A percentile compares a stretch with the other conserved stretches of the same genome.
phyloP scores from a whole-genome alignment of 2,888 invertebrate genomes.

The Scaptomyza parva region DNA sequence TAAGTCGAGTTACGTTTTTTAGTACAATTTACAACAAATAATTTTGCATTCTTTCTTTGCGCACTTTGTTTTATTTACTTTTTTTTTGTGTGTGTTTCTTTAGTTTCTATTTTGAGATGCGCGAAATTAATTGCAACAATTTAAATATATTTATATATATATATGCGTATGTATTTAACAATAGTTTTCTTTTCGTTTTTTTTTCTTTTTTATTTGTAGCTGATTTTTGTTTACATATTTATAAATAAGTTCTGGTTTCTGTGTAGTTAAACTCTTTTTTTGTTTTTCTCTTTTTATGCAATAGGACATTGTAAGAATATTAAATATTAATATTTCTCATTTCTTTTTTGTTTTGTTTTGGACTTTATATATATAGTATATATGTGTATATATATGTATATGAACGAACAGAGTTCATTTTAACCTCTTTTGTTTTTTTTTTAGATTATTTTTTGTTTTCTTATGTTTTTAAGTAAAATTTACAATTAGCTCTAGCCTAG shows the following conservation, averaged over 20 bases:
- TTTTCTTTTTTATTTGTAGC: slow-evolving; percentile 5
- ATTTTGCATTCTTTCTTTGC: slow-evolving; percentile 55
- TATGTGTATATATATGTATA: neutral
- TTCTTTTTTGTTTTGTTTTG: slow-evolving; percentile 32
- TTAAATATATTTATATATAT: slow-evolving; percentile 38
- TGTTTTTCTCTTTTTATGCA: slow-evolving; percentile 59
- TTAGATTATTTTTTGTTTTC: slow-evolving; percentile 14
- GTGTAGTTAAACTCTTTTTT: slow-evolving; percentile 52
- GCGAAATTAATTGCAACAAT: slow-evolving; percentile 71
- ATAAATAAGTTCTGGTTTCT: slow-evolving; percentile 44
- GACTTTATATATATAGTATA: too few species aligned
- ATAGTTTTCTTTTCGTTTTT: slow-evolving; percentile 30
- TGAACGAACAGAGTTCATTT: slow-evolving; percentile 16
- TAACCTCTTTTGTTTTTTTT: slow-evolving; percentile 22
- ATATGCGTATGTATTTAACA: slow-evolving; percentile 34
- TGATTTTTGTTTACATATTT: slow-evolving; percentile 35
- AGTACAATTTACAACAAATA: slow-evolving; percentile 73
- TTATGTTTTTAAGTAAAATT: slow-evolving; percentile 29
- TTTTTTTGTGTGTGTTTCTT: slow-evolving; percentile 22
- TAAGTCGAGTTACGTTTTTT: slow-evolving; percentile 54
- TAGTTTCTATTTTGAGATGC: slow-evolving; percentile 43
- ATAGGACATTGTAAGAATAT: slow-evolving; percentile 72
- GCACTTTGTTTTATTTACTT: slow-evolving; percentile 36
- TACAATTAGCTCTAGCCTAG: slow-evolving; percentile 52
- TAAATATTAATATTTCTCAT: slow-evolving; percentile 76